These are phyloP conservation scores for Microtus ochrogaster DNA, from an alignment of 2,113 vertebrate species.

Conservation along the genomic window DNA sequence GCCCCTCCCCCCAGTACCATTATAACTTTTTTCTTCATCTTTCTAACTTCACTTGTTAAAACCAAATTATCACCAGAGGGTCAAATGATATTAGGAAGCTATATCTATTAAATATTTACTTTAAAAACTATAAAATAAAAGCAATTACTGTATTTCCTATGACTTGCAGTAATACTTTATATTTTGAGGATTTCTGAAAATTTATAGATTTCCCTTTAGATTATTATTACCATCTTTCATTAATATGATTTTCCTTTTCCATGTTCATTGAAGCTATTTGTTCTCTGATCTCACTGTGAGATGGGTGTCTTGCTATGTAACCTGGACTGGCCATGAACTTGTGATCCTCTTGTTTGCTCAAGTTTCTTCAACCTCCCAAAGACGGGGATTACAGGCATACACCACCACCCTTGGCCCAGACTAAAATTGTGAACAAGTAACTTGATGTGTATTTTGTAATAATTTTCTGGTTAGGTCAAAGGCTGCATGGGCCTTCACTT, in stretches of 20 bases:
- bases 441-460: slow-evolving; percentile 47
- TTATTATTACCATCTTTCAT: slow-evolving; percentile 12
- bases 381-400: neutral
- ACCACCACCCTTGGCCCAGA: neutral
- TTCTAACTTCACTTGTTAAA: slow-evolving; percentile 4
- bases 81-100: slow-evolving; percentile 61
- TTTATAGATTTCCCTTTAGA: slow-evolving; percentile 33
- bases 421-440: slow-evolving; percentile 54
- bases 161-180: slow-evolving; percentile 39
- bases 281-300: neutral
- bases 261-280: neutral
- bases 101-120: slow-evolving; percentile 58
- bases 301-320: neutral
- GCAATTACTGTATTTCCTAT: slow-evolving; percentile 47
- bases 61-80: slow-evolving; percentile 42
- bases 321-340: neutral
- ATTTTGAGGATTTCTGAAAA: slow-evolving; percentile 44
- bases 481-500: neutral
- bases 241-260: neutral
- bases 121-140: slow-evolving; percentile 46
- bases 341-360: neutral
- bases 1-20: neutral
- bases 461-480: slow-evolving; percentile 34
- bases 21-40: slow-evolving; percentile 52
- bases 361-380: neutral